Evolutionary conservation across 2,888 invertebrate species (phyloP).

Genomic region (Drosophila pegasa): DNA sequence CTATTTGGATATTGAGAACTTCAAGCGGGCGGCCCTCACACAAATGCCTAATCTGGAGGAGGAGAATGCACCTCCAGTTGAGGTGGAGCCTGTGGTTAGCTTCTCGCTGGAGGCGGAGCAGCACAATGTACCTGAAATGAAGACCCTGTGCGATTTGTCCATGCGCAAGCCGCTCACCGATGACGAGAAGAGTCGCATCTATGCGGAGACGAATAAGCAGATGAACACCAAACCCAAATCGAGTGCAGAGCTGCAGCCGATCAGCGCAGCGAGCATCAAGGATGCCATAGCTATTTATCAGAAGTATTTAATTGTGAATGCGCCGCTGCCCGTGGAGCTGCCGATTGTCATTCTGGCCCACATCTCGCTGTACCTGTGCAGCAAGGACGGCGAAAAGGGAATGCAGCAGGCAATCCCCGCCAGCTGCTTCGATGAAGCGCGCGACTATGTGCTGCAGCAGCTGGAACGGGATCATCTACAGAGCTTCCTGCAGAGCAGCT

Average conservation of each 20-base stretch:
- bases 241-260: slow-evolving; percentile 46
- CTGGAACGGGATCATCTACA: slow-evolving; percentile 91
- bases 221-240: slow-evolving; percentile 51
- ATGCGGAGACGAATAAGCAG: slow-evolving; percentile 83
- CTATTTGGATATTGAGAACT: slow-evolving; percentile 91
- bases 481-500: slow-evolving; percentile 93
- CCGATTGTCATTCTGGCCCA: slow-evolving; percentile 83
- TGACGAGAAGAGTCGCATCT: slow-evolving; percentile 84
- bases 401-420: slow-evolving; percentile 79
- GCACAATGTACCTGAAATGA: slow-evolving; percentile 83
- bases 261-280: slow-evolving; percentile 75
- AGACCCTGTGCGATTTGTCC: slow-evolving; percentile 83
- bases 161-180: slow-evolving; percentile 85
- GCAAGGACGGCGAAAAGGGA: slow-evolving; percentile 46
- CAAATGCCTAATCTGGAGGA: slow-evolving; percentile 42
- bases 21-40: slow-evolving; percentile 85
- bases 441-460: slow-evolving; percentile 88
- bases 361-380: slow-evolving; percentile 82
- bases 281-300: slow-evolving; percentile 85
- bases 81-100: not conserved
- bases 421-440: slow-evolving; percentile 90
- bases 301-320: slow-evolving; percentile 83
- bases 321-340: slow-evolving; percentile 79
- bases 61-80: slow-evolving; percentile 4
- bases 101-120: slow-evolving; percentile 30